Evolutionary conservation across 1,140 invertebrate genomes (phyloP).

Genomic region (Drosophila truncata): DNA sequence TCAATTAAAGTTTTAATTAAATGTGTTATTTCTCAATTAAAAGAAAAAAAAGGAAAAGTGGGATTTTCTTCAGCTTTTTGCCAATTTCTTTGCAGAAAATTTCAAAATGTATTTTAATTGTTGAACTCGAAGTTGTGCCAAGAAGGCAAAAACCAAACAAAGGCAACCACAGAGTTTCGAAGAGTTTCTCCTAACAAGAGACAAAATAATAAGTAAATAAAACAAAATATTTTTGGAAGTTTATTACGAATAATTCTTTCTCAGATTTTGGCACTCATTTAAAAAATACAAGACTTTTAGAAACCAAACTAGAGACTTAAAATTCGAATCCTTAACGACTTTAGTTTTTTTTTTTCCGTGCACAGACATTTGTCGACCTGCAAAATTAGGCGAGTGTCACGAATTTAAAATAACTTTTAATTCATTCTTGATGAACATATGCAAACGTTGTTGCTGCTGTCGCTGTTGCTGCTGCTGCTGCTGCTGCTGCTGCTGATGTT

Average conservation of each 20-base stretch:
- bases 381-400: slow-evolving; percentile 83
- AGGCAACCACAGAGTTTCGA: not conserved
- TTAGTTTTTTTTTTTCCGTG: slow-evolving; percentile 7
- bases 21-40: not conserved
- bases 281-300: not conserved
- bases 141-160: not conserved
- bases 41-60: not conserved
- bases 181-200: not conserved
- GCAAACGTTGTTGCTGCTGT: slow-evolving; percentile 33
- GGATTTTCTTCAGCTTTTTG: not conserved
- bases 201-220: not conserved
- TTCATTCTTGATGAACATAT: slow-evolving; percentile 80
- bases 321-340: not conserved
- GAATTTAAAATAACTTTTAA: slow-evolving; percentile 84
- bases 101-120: not conserved
- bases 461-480: slow-evolving; percentile 17
- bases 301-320: not conserved
- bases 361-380: slow-evolving; percentile 47
- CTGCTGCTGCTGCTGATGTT: slow-evolving; percentile 5
- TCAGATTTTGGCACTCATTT: not conserved
- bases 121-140: not conserved
- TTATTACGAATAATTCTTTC: not conserved
- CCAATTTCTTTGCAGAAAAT: not conserved
- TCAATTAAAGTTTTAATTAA: not conserved
- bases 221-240: not conserved